A percentile compares a stretch with the other conserved stretches of the same genome.
Conservation (phyloP, 2,113 vertebrate species). For the Ascaphus truei region DNA sequence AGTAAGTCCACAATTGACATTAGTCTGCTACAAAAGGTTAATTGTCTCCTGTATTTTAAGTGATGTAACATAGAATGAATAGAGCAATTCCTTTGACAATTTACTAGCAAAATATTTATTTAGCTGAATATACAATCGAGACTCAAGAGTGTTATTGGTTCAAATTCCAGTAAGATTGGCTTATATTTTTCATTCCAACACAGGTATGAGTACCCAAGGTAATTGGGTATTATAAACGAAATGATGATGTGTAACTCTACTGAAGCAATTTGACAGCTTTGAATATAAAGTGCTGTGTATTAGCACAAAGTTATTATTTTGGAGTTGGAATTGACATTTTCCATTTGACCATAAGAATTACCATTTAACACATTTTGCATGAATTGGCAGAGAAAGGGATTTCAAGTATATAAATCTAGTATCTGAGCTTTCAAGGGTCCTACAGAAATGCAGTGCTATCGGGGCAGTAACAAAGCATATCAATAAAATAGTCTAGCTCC, state of each 20-base stretch:
- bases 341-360: constrained; percentile 7
- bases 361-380: constrained; percentile 11
- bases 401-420: no score
- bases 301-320: constrained; percentile 16
- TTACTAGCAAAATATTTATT: constrained; percentile 2
- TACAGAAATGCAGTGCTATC: no score
- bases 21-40: constrained; percentile 8
- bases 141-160: constrained; percentile 8
- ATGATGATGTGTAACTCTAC: constrained; percentile 24
- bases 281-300: constrained; percentile 19
- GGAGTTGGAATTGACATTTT: constrained; percentile 11
- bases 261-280: constrained; percentile 20
- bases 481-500: no score
- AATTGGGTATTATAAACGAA: constrained; percentile 16
- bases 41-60: constrained; percentile 2
- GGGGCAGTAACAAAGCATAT: no score
- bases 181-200: background rate
- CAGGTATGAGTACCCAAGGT: constrained; percentile 8
- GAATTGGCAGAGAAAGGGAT: constrained; percentile 1
- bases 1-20: constrained; percentile 12
- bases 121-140: constrained; percentile 8
- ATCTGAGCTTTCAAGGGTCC: no score
- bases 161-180: constrained; percentile 1
- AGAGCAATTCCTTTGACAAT: background rate
- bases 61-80: background rate